Evolutionary conservation across 2,797 vertebrate genomes (phyloP).

Genomic region (Sebastes diploproa): DNA sequence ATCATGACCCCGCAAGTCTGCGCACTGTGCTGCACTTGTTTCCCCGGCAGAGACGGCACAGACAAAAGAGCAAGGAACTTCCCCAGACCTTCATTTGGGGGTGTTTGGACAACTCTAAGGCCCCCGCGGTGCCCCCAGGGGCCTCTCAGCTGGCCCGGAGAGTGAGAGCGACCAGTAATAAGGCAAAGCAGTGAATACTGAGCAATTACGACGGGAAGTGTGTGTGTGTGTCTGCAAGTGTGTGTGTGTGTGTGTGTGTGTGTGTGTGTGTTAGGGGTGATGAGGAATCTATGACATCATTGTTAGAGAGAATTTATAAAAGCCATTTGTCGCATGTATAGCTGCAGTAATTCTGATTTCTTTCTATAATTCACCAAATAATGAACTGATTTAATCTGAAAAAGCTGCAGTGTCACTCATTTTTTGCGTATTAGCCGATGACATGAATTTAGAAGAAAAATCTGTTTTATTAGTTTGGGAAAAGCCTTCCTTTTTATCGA

Average conservation of each 20-base stretch:
- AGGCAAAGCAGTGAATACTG: slow-evolving; percentile 56
- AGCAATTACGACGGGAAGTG: slow-evolving; percentile 53
- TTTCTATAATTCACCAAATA: slow-evolving; percentile 10
- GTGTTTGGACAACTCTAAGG: slow-evolving; percentile 81
- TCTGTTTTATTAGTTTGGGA: slow-evolving; percentile 48
- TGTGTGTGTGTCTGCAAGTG: slow-evolving; percentile 12
- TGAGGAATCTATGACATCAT: slow-evolving; percentile 68
- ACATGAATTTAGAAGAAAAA: slow-evolving; percentile 30
- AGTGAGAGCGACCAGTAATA: slow-evolving; percentile 42
- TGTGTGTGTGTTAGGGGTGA: slow-evolving; percentile 24
- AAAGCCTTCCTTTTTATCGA: slow-evolving; percentile 58
- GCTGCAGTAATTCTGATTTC: slow-evolving; percentile 20
- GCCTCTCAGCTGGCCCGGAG: slow-evolving; percentile 60
- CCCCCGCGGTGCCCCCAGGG: slow-evolving; percentile 65
- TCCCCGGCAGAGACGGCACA: slow-evolving; percentile 44
- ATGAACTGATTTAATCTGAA: slow-evolving; percentile 4
- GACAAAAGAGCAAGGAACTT: slow-evolving; percentile 69
- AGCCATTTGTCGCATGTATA: slow-evolving; percentile 37
- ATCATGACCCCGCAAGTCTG: slow-evolving; percentile 64
- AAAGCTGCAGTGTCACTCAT: not conserved
- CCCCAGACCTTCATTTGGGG: slow-evolving; percentile 75
- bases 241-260: not conserved
- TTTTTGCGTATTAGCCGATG: slow-evolving; percentile 14
- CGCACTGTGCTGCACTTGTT: slow-evolving; percentile 83
- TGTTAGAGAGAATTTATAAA: slow-evolving; percentile 42